Percentiles rank a stretch among this genome's conserved stretches.
phyloP scores from a whole-genome alignment of 2,113 vertebrate species.

The Cyprichromis sp. region DNA sequence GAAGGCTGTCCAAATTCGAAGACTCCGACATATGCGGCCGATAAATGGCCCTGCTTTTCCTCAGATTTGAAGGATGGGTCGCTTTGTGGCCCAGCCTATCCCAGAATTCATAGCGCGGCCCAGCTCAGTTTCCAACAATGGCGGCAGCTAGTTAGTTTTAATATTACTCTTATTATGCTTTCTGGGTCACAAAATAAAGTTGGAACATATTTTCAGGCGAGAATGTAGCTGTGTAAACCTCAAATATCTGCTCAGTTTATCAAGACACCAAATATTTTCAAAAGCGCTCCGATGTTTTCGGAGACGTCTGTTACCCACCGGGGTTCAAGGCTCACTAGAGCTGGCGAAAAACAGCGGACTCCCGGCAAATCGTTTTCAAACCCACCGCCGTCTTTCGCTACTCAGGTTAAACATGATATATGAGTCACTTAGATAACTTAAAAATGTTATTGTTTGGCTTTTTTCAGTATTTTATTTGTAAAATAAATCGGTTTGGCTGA shows the following conservation, averaged over 20 bases:
- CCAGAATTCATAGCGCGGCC: neutral
- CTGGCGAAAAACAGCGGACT: too few relatives aligned
- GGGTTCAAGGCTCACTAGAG: too few relatives aligned
- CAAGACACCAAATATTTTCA: too few relatives aligned
- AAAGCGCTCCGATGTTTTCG: fast-evolving
- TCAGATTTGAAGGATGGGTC: neutral
- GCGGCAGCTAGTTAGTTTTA: too few relatives aligned
- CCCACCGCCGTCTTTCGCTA: too few relatives aligned
- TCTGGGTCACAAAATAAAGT: too few relatives aligned
- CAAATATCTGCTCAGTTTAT: too few relatives aligned
- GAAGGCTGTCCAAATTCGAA: neutral
- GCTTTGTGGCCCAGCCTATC: neutral
- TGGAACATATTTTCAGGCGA: fast-evolving
- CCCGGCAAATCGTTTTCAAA: too few relatives aligned
- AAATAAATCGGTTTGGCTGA: neutral
- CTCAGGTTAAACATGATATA: neutral
- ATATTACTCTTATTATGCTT: too few relatives aligned
- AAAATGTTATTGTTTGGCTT: neutral
- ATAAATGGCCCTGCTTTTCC: neutral
- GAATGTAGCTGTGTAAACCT: too few relatives aligned
- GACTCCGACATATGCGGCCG: neutral
- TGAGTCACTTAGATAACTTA: neutral
- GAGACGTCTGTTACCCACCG: neutral
- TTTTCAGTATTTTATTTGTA: neutral
- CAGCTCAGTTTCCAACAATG: neutral